Percentiles rank a stretch among this genome's conserved stretches.
Conservation (phyloP, 2,113 vertebrate species). For the Uropsilus gracilis region DNA sequence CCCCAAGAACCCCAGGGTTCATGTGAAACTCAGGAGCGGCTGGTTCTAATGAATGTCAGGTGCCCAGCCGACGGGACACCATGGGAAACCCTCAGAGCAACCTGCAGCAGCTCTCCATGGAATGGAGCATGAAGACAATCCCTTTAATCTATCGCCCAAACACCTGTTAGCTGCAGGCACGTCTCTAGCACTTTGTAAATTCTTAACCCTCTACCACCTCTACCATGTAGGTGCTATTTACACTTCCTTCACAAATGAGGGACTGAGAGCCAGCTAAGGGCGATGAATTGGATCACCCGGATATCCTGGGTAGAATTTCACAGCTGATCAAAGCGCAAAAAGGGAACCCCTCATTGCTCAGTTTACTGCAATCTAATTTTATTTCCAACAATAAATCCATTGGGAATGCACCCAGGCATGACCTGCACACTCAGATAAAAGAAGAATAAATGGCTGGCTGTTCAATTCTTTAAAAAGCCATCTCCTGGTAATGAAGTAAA, state of each 20-base stretch:
- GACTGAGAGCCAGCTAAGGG: background rate
- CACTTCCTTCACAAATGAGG: background rate
- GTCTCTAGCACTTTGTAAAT: background rate
- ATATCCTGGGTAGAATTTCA: accelerated
- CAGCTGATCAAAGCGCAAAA: accelerated
- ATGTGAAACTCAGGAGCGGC: background rate
- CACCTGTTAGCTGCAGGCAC: too few species aligned
- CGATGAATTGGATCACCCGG: too few species aligned
- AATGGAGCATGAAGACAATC: background rate
- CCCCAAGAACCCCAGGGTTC: accelerated
- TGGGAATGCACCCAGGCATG: background rate
- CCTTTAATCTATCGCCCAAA: accelerated
- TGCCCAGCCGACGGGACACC: background rate
- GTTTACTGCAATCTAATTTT: background rate
- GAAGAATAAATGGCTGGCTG: background rate
- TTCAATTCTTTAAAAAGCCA: background rate
- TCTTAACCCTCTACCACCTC: accelerated
- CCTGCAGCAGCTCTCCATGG: background rate
- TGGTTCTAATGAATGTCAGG: accelerated
- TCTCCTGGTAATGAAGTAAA: background rate
- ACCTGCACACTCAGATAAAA: background rate
- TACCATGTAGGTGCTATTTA: too few species aligned
- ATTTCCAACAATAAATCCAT: too few species aligned
- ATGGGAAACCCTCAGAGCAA: background rate
- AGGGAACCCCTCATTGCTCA: accelerated